These are phyloP conservation scores for Ornithoptera alexandrae DNA, from an alignment of 2,888 invertebrate species.

Conservation along the genomic window DNA sequence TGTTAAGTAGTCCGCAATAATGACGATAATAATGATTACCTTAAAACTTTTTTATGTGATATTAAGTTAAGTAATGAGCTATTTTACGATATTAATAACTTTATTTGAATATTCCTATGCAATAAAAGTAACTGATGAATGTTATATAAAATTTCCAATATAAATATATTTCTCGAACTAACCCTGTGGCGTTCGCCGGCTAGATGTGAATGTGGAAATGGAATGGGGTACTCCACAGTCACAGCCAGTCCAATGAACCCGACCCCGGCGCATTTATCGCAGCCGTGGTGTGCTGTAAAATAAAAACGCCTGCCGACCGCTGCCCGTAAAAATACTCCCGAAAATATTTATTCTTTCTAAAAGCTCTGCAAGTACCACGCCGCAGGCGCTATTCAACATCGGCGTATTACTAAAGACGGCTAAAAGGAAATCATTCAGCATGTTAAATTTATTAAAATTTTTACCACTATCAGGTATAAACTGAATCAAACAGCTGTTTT, in stretches of 20 bases:
- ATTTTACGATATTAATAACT: background rate
- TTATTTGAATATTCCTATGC: background rate
- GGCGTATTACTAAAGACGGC: constrained; percentile 13
- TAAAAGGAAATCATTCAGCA: constrained; percentile 4
- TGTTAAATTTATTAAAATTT: background rate
- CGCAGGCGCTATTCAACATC: constrained; percentile 8
- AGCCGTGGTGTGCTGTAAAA: constrained; percentile 77
- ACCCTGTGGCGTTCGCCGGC: constrained; percentile 9
- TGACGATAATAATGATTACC: no score
- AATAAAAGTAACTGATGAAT: constrained; percentile 10
- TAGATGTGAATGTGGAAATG: constrained; percentile 9
- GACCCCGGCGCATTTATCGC: constrained; percentile 62
- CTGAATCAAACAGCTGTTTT: background rate
- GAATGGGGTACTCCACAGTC: constrained; percentile 23
- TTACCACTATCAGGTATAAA: background rate
- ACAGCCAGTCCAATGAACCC: constrained; percentile 23
- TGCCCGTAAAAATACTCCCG: constrained; percentile 63
- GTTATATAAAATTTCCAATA: constrained; percentile 8
- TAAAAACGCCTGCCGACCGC: constrained; percentile 63
- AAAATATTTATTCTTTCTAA: constrained; percentile 68
- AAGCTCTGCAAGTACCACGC: constrained; percentile 3
- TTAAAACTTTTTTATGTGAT: no score
- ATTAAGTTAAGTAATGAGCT: background rate
- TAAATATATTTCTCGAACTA: constrained; percentile 22
- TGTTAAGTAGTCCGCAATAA: no score